Conservation (phyloP, 1,140 invertebrate species). For the Drosophila santomea region DNA sequence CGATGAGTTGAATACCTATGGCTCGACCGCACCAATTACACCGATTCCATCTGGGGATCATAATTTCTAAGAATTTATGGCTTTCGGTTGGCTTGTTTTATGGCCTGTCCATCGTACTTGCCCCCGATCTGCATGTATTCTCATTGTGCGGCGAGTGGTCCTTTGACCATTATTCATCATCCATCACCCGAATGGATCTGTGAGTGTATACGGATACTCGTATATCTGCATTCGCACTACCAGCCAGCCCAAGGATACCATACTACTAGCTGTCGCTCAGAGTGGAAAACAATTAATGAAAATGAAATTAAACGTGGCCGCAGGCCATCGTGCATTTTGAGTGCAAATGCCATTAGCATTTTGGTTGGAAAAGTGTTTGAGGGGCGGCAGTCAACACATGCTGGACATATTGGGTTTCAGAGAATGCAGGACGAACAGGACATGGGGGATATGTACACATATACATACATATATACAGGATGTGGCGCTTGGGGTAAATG, state of each 20-base stretch:
- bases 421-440: conserved; percentile 22
- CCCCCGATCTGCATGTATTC: background rate
- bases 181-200: conserved; percentile 4
- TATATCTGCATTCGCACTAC: background rate
- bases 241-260: background rate
- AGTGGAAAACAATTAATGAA: conserved; percentile 80
- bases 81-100: background rate
- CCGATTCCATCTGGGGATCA: conserved; percentile 3
- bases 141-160: background rate
- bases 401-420: conserved; percentile 71
- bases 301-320: conserved; percentile 76
- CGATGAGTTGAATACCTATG: too few relatives aligned
- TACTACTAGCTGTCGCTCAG: conserved; percentile 8
- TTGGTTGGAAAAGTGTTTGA: background rate
- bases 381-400: conserved; percentile 54
- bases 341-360: conserved; percentile 76
- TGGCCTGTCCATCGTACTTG: background rate
- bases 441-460: background rate
- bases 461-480: background rate
- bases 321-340: conserved; percentile 74
- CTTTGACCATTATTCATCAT: conserved; percentile 1
- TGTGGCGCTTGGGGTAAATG: background rate
- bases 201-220: background rate
- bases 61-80: conserved; percentile 25
- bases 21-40: background rate